Evolutionary conservation across 2,113 vertebrate species (phyloP).

Genomic region (Chlamydotis undulata): DNA sequence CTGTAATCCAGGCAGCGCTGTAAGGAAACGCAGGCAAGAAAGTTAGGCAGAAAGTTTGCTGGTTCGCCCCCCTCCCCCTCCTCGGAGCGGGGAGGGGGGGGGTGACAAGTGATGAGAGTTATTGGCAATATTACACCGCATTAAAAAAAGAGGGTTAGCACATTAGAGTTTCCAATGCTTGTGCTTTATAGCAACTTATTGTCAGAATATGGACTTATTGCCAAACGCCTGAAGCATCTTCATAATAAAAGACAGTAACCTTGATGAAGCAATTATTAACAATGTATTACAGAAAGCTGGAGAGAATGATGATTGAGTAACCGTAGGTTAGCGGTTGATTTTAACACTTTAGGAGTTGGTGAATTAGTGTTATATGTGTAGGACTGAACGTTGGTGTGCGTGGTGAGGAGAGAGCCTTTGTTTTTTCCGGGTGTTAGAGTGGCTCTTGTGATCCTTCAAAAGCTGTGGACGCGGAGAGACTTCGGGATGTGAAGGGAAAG

Average conservation of each 20-base stretch:
- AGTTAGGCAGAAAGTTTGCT: constrained; percentile 57
- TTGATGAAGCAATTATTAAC: constrained; percentile 85
- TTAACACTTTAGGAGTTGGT: constrained; percentile 78
- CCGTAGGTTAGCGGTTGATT: constrained; percentile 77
- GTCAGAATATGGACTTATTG: constrained; percentile 80
- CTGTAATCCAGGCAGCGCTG: constrained; percentile 26
- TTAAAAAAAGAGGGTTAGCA: constrained; percentile 64
- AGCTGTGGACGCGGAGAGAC: constrained; percentile 1
- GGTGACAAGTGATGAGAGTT: constrained; percentile 74
- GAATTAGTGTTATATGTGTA: constrained; percentile 50
- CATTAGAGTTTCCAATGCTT: constrained; percentile 69
- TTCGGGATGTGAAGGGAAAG: constrained; percentile 13
- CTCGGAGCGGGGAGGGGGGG: neutral
- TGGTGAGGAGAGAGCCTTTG: constrained; percentile 65
- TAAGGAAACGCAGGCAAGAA: constrained; percentile 34
- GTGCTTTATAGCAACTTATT: constrained; percentile 75
- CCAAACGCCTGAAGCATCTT: constrained; percentile 80
- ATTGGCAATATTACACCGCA: constrained; percentile 69
- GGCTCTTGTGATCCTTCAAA: constrained; percentile 53
- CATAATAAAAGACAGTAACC: constrained; percentile 81
- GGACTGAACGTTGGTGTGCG: constrained; percentile 10
- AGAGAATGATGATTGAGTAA: constrained; percentile 78
- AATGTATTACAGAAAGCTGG: constrained; percentile 79
- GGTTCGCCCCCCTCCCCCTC: constrained; percentile 45
- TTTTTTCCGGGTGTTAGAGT: constrained; percentile 72